These are phyloP conservation scores for Paraescarpia echinospica DNA, from an alignment of 1,140 invertebrate species.

Conservation along the genomic window DNA sequence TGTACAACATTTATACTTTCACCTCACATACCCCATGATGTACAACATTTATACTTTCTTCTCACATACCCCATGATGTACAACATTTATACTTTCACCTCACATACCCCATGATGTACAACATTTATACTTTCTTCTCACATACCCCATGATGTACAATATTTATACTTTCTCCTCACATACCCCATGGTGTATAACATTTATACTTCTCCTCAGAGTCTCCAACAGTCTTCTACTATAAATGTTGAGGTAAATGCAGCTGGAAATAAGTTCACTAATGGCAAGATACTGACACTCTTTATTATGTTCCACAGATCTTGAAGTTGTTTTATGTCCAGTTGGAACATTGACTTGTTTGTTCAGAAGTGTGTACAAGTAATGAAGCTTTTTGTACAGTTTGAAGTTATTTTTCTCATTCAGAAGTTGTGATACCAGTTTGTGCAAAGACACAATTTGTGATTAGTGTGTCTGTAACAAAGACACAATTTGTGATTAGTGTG, in stretches of 20 bases:
- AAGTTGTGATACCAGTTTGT: not conserved
- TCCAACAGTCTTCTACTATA: not conserved
- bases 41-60: too few species aligned
- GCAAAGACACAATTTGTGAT: not conserved
- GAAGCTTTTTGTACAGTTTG: not conserved
- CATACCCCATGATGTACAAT: too few species aligned
- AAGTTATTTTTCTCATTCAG: constrained; percentile 2
- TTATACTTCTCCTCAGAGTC: too few species aligned
- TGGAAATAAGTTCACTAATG: not conserved
- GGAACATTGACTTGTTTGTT: not conserved
- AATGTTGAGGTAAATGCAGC: not conserved
- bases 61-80: too few species aligned
- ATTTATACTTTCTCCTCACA: too few species aligned
- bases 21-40: too few species aligned
- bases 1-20: too few species aligned
- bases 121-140: too few species aligned
- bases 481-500: not conserved
- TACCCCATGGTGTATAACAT: too few species aligned
- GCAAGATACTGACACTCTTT: not conserved
- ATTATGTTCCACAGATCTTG: not conserved
- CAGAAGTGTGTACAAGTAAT: not conserved
- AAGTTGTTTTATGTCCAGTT: not conserved
- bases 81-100: too few species aligned
- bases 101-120: too few species aligned
- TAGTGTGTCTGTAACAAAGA: not conserved